Evolutionary conservation across 2,888 invertebrate species (phyloP), one percentile per base, ranked within the genome.

Genomic region (Leucophenga montana): DNA sequence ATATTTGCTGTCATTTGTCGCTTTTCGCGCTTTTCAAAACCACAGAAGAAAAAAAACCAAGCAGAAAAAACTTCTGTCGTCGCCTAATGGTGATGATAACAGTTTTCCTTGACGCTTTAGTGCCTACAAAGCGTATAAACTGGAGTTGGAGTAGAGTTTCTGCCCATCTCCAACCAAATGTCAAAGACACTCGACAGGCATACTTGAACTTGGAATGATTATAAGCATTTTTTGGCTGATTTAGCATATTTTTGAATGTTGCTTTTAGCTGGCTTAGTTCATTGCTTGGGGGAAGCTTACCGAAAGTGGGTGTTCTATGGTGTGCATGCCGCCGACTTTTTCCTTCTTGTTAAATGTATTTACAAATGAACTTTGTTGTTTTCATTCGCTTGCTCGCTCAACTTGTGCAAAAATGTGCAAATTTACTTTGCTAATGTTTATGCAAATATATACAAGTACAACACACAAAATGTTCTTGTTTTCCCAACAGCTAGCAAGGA

Each of bases 381-480:
- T 72, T 66, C 61, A 13, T 48, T n/a, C n/a, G 0, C n/a, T 53
- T 53, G 14, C 20, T 53, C 31, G 16, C 4, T 48, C 11, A 56
- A 50, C 48, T 50, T 11, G 70, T 70, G 73, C 67, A 69, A 73
- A 85, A 85, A 83, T 83, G 81, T 85, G 81, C 78, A 85, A 82
- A 82, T 82, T 82, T 82, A 83, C 82, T 82, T 82, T 82, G 85
- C 85, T 82, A 82, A 82, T 82, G 82, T 85, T 82, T 82, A 82
- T 85, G 82, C 83, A 84, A 82, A 82, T 85, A 85, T 72, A 62
- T 75, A 72, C 44, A 46, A 18, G 31, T n/a, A n/a, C 33, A 33
- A 33, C 33, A 39, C 11, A 20, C 13, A 22, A 64, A 64, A 64
- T 67, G 44, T 54, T 44, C 18, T 22, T 64, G 64, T 44, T 64